Base-by-base conservation (phyloP, 2,113 vertebrate genomes). In the Aramus guarauna region DNA sequence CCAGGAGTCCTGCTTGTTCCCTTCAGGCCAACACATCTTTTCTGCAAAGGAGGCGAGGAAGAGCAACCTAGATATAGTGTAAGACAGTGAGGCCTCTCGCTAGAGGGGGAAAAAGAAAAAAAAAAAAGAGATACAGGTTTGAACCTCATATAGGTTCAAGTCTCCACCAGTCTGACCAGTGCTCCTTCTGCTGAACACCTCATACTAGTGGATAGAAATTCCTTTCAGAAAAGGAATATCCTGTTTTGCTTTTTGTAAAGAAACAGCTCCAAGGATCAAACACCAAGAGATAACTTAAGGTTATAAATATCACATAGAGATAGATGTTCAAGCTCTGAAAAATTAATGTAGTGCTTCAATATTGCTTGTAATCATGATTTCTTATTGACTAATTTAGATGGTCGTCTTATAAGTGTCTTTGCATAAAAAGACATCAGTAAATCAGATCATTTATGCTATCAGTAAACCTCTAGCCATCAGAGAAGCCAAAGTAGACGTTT, bases 261-360 rank as follows among this genome's bases (percentile, higher is more conserved):
- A 75, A 96, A 83, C 19, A 56, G 24, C 21, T 79, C 34, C 45
- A 34, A 78, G 21, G 24, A 91, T 82, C 48, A 78, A 96, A 91
- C 22, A 20, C 19, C 48, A 95, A 48, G 60, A 94, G 36, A 76
- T 82, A 87, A 81, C 50, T 92, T 94, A 91, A 50, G 4, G 24
- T 43, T 91, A 95, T 92, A 85, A 97, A 93, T 95, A 91, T 76
- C 74, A 79, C 53, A 92, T 67, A 68, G 30, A 96, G 37, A 32
- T 50, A 72, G 56, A 78, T 64, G 26, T 62, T 82, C 66, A 79
- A 75, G 58, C 36, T 75, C 74, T 97, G 62, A 96, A 95, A 95
- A 92, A 90, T 88, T 81, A 90, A 97, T 50, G 74, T 26, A 62
- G 58, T 53, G 5, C 36, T 96, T 90, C 76, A 48, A 43, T 68